phyloP scores from a whole-genome alignment of 2,113 vertebrate genomes.

The Apteryx mantelli region DNA sequence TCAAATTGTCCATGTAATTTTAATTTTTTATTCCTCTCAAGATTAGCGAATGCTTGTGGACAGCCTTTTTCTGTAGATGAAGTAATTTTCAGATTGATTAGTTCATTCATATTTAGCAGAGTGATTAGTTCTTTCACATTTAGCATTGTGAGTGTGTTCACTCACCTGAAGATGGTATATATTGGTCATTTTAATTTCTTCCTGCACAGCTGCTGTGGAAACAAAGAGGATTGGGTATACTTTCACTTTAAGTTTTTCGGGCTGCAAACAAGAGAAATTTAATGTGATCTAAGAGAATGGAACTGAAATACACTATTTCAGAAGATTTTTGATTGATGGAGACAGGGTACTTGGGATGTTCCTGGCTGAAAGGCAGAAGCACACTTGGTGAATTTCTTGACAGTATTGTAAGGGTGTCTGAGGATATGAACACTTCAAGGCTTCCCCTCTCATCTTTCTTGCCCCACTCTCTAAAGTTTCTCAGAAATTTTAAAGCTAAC shows the following conservation, averaged over 20 bases:
- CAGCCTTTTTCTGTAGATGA: not conserved
- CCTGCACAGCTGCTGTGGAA: accelerated
- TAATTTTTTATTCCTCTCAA: not conserved
- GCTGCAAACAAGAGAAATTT: not conserved
- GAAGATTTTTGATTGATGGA: not conserved
- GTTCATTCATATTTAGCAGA: not conserved
- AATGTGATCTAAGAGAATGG: not conserved
- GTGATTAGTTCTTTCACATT: not conserved
- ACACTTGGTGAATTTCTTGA: not conserved
- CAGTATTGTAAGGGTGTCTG: not conserved
- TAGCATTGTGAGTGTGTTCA: not conserved
- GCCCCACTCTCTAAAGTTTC: not conserved
- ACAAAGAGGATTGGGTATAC: not conserved
- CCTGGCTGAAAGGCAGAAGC: not conserved
- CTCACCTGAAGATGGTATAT: not conserved
- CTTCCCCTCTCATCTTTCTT: not conserved
- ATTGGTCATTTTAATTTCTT: not conserved
- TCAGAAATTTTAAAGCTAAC: not conserved
- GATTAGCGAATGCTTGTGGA: not conserved
- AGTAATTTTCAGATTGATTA: not conserved
- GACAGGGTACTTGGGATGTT: not conserved
- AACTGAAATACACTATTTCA: not conserved
- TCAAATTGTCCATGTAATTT: not conserved
- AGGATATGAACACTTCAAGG: not conserved
- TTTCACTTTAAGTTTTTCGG: not conserved